Percentiles rank a stretch among this genome's conserved stretches.
Evolutionary conservation across 1,140 invertebrate genomes (phyloP).

Genomic region (Plectrocnemia conspersa): DNA sequence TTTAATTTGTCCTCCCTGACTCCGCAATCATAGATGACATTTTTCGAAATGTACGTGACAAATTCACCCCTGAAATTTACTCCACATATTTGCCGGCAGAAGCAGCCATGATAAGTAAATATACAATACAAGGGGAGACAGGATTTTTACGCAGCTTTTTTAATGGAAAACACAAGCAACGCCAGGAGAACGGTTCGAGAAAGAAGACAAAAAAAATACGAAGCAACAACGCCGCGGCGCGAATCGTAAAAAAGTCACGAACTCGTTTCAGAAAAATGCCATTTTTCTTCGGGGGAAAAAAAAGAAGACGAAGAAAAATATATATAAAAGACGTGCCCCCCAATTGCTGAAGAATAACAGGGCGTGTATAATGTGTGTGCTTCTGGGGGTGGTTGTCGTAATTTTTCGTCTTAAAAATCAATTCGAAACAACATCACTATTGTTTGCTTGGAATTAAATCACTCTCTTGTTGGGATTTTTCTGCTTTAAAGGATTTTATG

Average conservation of each 20-base stretch:
- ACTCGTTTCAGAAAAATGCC: constrained; percentile 35
- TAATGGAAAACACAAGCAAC: constrained; percentile 36
- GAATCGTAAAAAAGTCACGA: constrained; percentile 37
- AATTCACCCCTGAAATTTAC: constrained; percentile 16
- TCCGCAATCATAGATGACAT: too few relatives aligned
- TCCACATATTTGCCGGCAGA: constrained; percentile 2
- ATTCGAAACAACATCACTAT: background rate
- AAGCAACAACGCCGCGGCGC: constrained; percentile 25
- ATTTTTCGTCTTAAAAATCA: constrained; percentile 15
- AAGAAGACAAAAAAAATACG: constrained; percentile 38
- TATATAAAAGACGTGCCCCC: background rate
- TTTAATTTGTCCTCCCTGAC: too few relatives aligned
- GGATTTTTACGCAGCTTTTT: constrained; percentile 33
- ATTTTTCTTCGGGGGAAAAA: constrained; percentile 29
- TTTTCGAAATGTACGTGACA: constrained; percentile 14
- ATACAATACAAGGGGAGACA: constrained; percentile 30
- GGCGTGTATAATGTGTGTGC: constrained; percentile 4
- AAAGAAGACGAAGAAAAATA: constrained; percentile 6
- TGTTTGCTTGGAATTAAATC: constrained; percentile 7
- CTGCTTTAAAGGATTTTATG: too few relatives aligned
- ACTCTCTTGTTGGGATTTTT: too few relatives aligned
- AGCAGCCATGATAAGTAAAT: constrained; percentile 32
- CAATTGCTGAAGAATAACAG: constrained; percentile 16
- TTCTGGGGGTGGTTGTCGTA: too few relatives aligned
- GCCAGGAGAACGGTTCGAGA: constrained; percentile 38